Conservation (phyloP, 2,113 vertebrate genomes). For the Cebus imitator region DNA sequence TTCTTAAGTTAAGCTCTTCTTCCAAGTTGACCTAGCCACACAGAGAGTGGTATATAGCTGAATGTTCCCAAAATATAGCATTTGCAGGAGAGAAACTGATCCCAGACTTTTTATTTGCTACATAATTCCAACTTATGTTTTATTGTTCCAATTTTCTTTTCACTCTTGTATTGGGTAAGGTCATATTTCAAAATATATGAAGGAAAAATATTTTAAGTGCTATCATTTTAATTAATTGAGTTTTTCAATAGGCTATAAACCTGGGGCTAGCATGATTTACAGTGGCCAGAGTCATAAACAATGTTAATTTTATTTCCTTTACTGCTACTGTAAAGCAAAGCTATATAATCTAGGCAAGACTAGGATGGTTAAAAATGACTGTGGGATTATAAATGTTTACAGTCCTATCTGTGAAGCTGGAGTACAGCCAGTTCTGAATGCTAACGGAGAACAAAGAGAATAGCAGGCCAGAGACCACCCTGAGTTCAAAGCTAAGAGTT, state of each 20-base stretch:
- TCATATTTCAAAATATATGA: conserved; percentile 3
- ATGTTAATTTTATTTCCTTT: conserved; percentile 31
- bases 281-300: conserved; percentile 4
- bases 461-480: not conserved
- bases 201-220: conserved; percentile 43
- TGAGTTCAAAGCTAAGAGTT: not conserved
- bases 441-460: not conserved
- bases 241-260: conserved; percentile 32
- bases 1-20: not conserved
- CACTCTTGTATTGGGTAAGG: not conserved
- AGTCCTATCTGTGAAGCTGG: not conserved
- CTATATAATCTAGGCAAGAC: not conserved
- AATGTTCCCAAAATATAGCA: not conserved
- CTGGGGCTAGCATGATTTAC: not conserved
- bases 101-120: not conserved
- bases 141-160: conserved; percentile 10
- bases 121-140: not conserved
- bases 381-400: conserved; percentile 26
- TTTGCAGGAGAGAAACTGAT: not conserved
- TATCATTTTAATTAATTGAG: conserved; percentile 45
- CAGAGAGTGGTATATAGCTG: not conserved
- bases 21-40: not conserved
- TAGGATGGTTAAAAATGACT: not conserved
- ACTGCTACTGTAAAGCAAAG: not conserved
- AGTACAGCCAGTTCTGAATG: not conserved